Evolutionary conservation across 1,140 invertebrate genomes (phyloP), one percentile per base, ranked within the genome.

Genomic region (Drosophila albomicans): DNA sequence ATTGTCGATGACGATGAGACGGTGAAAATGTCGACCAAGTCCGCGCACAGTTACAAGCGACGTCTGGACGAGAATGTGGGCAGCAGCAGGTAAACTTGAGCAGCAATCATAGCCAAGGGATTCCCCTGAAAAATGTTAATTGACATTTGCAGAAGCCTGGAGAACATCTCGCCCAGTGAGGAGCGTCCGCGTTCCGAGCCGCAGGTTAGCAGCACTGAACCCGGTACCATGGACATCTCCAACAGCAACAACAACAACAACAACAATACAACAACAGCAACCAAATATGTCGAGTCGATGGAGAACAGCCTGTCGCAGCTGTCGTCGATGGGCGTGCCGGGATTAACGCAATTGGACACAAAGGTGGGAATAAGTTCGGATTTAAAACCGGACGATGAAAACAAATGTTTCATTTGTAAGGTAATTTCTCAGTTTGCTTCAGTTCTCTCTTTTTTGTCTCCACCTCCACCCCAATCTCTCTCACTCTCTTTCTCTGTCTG

Each of bases 331-430:
- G 91, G 82, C 58, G 84, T 86, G 82, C 79, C 91, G 73, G 91
- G 87, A 81, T 80, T 89, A 80, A 92, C 87, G 73, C 91, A 92
- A 91, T 80, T 92, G 91, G 91, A 92, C 91, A 71, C 91, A 92
- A 92, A 92, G 91, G 91, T 92, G 91, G 91, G 91, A 75, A 90
- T 92, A 80, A 92, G 91, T 92, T 92, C 91, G 82, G 91, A 92
- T 79, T 86, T 89, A 82, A 91, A 92, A 88, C 87, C 91, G 80
- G 92, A 92, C 88, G 91, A 92, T 76, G 91, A 93, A 86, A 91
- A 93, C 85, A 93, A 93, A 81, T 93, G 92, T 92, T 93, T 92
- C 87, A 93, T 93, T 92, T 93, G 92, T 93, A 93, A 93, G 92
- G 92, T 93, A 91, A 92, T 82, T 91, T 81, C 82, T 86, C 72